Evolutionary conservation across 2,113 vertebrate genomes (phyloP).

Genomic region (Capricornis sumatraensis): DNA sequence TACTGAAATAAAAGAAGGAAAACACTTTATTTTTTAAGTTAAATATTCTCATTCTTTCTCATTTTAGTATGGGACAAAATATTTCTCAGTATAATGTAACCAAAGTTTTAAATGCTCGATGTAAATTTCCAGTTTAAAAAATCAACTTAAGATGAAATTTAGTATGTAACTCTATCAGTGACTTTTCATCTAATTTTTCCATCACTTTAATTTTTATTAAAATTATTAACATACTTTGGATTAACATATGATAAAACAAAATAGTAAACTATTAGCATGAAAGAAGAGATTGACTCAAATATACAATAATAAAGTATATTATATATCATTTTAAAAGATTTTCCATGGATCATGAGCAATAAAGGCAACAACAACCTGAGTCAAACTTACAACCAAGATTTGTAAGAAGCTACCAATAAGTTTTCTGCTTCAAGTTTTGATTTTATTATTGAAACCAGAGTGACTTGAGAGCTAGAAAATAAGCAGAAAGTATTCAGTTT

Average conservation of each 20-base stretch:
- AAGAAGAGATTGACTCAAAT: neutral
- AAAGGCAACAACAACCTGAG: neutral
- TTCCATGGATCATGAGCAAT: neutral
- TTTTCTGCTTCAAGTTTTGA: neutral
- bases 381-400: neutral
- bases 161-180: neutral
- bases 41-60: neutral
- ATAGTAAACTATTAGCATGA: neutral
- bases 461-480: neutral
- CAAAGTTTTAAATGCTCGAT: neutral
- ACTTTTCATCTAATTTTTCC: neutral
- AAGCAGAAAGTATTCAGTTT: neutral
- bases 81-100: neutral
- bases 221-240: neutral
- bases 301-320: neutral
- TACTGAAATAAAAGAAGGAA: neutral
- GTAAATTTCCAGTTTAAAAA: neutral
- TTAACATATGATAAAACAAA: neutral
- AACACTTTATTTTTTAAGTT: neutral
- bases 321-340: neutral
- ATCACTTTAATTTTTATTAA: neutral
- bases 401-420: neutral
- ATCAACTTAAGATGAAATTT: neutral
- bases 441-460: neutral
- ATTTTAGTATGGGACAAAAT: neutral